A percentile compares a stretch with the other conserved stretches of the same genome.
Conservation (phyloP, 2,113 vertebrate genomes). For the Menura novaehollandiae region DNA sequence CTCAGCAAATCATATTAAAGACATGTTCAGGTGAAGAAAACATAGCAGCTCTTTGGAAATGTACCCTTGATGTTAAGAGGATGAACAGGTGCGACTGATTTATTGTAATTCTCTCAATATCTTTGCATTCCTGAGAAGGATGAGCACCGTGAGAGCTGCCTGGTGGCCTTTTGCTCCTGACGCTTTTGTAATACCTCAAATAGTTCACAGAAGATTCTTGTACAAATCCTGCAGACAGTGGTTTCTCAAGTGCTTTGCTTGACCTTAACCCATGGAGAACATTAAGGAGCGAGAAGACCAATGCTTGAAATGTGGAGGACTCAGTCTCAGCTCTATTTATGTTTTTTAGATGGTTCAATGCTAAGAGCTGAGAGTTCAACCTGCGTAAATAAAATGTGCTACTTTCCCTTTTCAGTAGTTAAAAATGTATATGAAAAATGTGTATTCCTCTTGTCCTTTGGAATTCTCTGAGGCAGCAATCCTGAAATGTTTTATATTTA, state of each 20-base stretch:
- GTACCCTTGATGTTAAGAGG: neutral
- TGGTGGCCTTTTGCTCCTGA: neutral
- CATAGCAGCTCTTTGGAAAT: neutral
- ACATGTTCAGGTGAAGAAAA: neutral
- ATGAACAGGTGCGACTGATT: neutral
- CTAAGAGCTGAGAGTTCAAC: neutral
- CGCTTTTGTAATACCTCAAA: neutral
- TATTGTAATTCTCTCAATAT: neutral
- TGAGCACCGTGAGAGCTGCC: neutral
- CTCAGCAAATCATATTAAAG: neutral
- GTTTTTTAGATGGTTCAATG: neutral
- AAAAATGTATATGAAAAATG: neutral
- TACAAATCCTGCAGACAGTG: neutral
- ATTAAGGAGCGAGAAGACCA: neutral
- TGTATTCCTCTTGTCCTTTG: neutral
- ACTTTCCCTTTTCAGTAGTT: neutral
- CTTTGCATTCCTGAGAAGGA: neutral
- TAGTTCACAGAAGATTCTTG: neutral
- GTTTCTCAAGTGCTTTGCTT: neutral
- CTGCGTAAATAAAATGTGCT: neutral
- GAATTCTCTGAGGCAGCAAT: neutral
- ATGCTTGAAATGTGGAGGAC: neutral
- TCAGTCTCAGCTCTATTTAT: neutral
- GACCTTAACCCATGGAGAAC: neutral
- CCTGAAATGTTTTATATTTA: neutral